Base-by-base conservation (phyloP, 2,888 invertebrate genomes). In the Cyrtodaria siliqua region DNA sequence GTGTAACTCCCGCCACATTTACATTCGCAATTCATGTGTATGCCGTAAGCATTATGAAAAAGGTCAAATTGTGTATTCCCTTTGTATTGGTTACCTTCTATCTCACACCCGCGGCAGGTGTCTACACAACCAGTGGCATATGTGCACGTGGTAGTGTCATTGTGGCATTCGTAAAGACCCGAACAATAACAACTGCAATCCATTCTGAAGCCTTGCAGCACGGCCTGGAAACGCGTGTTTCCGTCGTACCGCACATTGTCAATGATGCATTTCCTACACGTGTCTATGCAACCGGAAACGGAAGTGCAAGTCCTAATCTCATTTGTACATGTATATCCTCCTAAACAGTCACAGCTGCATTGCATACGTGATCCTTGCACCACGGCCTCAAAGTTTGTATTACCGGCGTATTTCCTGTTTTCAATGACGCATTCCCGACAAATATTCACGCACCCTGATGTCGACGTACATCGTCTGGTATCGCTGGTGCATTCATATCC, bases 281-380 rank as follows among this genome's bases (percentile, higher is more conserved):
- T 24, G 55, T 57, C 70, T 49, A 73, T 57, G 33, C 75, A 60
- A 6, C 68, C 60, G 27, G 57, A 29, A 23, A 16, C 9, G 14
- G 52, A 16, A 2, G 53, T 64, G 33, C 79, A 79, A 26, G 52
- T 59, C 2, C 60, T 55, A 16, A 27, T 47, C 4, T 49, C 60
- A 1, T 53, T 53, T 3, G 8, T 38, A 16, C 40, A 38, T 29
- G 26, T 40, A 18, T 68, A 78, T 16, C 64, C 66, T 8, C 84
- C 84, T 1, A 52, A 61, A 49, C 84, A 84, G 24, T 77, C 62
- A 29, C 84, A 84, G 14, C 62, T 71, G 60, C 84, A 84, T 27
- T 47, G 44, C 56, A 79, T 80, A 29, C 42, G 42, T n/a, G 63
- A 55, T 20, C 81, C 71, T 16, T 66, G 68, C 6, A 71, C 67